Evolutionary conservation across 2,888 invertebrate genomes (phyloP).

Genomic region (Acronicta aceris): DNA sequence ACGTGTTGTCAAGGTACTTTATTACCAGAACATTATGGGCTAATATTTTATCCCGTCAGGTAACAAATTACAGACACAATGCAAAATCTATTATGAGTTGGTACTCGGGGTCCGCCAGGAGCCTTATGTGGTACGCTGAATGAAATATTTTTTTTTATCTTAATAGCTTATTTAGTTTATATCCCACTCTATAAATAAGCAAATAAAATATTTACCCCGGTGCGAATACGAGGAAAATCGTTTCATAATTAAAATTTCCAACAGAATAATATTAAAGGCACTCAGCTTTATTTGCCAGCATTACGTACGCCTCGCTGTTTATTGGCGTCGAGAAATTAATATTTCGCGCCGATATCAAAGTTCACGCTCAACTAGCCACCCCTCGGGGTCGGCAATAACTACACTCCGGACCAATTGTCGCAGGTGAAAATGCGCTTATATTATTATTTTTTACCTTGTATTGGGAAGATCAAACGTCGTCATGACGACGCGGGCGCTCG

Average conservation of each 20-base stretch:
- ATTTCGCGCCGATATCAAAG: slow-evolving; percentile 88
- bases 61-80: no score
- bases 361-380: slow-evolving; percentile 88
- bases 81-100: no score
- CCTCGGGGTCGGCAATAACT: slow-evolving; percentile 80
- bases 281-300: slow-evolving; percentile 86
- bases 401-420: slow-evolving; percentile 80
- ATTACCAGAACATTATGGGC: no score
- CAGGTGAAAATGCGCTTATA: slow-evolving; percentile 87
- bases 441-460: slow-evolving; percentile 82
- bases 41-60: no score
- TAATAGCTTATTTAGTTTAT: slow-evolving; percentile 34
- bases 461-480: slow-evolving; percentile 83
- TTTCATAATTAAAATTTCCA: slow-evolving; percentile 81
- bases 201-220: slow-evolving; percentile 57
- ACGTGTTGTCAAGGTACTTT: no score
- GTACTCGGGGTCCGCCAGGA: no score
- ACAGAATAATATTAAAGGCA: slow-evolving; percentile 84
- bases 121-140: no score
- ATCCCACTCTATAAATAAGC: slow-evolving; percentile 45
- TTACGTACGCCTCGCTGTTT: slow-evolving; percentile 83
- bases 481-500: slow-evolving; percentile 68
- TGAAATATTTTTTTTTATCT: not conserved
- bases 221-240: slow-evolving; percentile 70
- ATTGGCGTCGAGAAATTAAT: slow-evolving; percentile 88